Base-by-base conservation (phyloP, 92 coral and sea anemone species). In the Scolanthus callimorphus region DNA sequence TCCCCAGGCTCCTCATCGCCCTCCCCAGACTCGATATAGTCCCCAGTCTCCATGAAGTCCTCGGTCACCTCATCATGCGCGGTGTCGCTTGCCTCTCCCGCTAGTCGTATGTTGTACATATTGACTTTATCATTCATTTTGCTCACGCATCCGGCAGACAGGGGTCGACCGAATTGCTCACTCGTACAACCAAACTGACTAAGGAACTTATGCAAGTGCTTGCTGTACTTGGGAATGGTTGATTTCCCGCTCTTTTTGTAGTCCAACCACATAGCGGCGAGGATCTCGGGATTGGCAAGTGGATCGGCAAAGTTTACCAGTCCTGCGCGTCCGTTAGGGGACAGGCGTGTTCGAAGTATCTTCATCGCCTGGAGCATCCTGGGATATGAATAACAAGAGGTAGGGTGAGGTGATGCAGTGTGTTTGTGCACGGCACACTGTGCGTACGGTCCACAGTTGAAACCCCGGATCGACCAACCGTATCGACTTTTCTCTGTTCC, bases 81-180 rank as follows among this genome's bases (percentile, higher is more conserved):
- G 11, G 11, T 46, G 73, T 63, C 80, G 12, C 37, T 63, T 39
- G 41, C 49, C 4, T 25, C 24, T 10, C 29, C 31, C 1, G 81
- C 81, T 27, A 73, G 31, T 43, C 25, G 27, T n/a, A 11, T 11
- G 15, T 73, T 73, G 39, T 63, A 73, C 17, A 20, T 60, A 49
- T 54, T 73, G 22, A 73, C 62, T 41, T 43, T 44, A 61, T 73
- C 65, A 54, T 73, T 52, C 47, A 73, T 73, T 27, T 62, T 52
- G 6, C 11, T 4, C 12, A 73, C 22, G 43, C 80, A 73, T 1
- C 1, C 38, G 21, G 38, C 0, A n/a, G 74, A 12, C 49, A 65
- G 24, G 30, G 71, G 57, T 27, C 1, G 6, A 17, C 45, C 62
- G 27, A 41, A 3, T 31, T 1, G 49, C 20, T 30, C 65, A 0